phyloP scores from a whole-genome alignment of 2,113 vertebrate species.

The pig (Sus scrofa) region DNA sequence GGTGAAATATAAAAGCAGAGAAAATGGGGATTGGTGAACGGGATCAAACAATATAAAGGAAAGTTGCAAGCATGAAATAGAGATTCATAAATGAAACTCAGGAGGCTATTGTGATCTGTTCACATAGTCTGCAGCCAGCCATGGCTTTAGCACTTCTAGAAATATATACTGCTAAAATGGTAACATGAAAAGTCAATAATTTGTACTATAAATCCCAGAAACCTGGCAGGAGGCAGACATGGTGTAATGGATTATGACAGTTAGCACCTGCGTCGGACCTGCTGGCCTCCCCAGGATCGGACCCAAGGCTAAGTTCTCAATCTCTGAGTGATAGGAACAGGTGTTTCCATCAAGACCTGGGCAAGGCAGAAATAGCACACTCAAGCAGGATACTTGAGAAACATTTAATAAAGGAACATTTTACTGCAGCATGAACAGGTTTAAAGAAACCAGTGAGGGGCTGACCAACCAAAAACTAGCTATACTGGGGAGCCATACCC shows the following conservation, averaged over 20 bases:
- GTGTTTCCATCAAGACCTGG: neutral
- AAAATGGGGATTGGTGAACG: neutral
- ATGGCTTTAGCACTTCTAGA: neutral
- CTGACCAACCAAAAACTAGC: neutral
- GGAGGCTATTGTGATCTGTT: neutral
- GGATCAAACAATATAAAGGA: neutral
- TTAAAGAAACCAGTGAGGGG: neutral
- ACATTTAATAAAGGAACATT: neutral
- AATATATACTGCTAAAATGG: neutral
- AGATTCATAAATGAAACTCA: conserved; percentile 14
- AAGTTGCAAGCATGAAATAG: neutral
- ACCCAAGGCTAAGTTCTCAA: neutral
- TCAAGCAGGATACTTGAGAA: neutral
- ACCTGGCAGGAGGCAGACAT: neutral
- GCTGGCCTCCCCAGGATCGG: neutral
- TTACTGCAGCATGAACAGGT: neutral
- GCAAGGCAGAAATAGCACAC: neutral
- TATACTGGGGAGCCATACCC: neutral
- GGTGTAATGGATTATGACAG: neutral
- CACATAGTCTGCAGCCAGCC: neutral
- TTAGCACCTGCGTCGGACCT: neutral
- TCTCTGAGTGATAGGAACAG: neutral
- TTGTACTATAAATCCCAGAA: neutral
- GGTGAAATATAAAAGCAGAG: conserved; percentile 35
- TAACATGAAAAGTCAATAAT: neutral